Percentiles rank a stretch among this genome's conserved stretches.
Evolutionary conservation across 1,140 invertebrate species (phyloP).

Genomic region (Diorhabda sublineata): DNA sequence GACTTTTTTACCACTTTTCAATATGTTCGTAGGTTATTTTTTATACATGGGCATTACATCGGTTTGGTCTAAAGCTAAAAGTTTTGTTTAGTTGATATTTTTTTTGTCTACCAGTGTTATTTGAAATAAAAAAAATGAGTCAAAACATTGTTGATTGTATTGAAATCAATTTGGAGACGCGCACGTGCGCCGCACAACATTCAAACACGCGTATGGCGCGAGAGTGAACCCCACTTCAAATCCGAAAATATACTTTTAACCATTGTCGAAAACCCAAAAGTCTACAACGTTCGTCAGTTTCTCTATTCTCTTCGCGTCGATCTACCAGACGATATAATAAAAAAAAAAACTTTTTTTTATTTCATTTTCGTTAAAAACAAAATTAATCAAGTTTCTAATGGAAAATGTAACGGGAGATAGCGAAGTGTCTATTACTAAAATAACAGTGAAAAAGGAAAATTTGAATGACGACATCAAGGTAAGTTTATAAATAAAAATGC

Average conservation of each 20-base stretch:
- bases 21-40: no score
- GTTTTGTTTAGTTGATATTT: no score
- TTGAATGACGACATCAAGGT: slow-evolving; percentile 37
- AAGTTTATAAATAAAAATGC: neutral
- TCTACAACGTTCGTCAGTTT: neutral
- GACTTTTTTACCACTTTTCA: no score
- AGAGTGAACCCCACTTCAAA: neutral
- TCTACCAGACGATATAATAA: neutral
- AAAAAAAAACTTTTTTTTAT: no score
- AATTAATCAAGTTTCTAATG: neutral
- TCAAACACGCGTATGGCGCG: neutral
- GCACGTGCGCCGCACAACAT: neutral
- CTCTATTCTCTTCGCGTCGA: neutral
- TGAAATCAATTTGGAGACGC: no score
- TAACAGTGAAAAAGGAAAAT: slow-evolving; percentile 31
- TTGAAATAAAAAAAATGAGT: no score
- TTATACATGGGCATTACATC: no score
- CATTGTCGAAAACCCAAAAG: neutral
- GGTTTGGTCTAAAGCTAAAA: no score
- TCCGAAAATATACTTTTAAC: slow-evolving; percentile 2
- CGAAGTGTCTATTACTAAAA: slow-evolving; percentile 28
- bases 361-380: no score
- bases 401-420: neutral
- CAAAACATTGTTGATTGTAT: no score
- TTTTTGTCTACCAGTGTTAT: no score